Percentiles rank a stretch among this genome's conserved stretches.
phyloP scores from a whole-genome alignment of 2,113 vertebrate genomes.

The Lepidothrix coronata region DNA sequence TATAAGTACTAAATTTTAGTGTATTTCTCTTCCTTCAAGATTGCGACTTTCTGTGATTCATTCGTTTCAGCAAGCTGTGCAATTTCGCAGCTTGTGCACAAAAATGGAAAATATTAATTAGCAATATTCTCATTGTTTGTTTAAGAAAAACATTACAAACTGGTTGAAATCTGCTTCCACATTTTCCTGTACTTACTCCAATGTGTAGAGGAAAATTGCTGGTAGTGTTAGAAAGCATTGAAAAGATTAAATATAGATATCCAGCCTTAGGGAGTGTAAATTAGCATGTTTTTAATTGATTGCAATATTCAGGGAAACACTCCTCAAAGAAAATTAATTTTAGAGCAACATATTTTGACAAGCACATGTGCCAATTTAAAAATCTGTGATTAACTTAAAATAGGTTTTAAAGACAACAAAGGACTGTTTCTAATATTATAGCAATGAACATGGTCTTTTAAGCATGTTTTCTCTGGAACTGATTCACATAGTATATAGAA shows the following conservation, averaged over 20 bases:
- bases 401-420: constrained; percentile 23
- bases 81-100: constrained; percentile 64
- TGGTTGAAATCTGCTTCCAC: constrained; percentile 38
- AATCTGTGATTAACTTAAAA: constrained; percentile 39
- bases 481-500: neutral
- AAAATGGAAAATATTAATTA: constrained; percentile 72
- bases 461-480: constrained; percentile 4
- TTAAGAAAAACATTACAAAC: constrained; percentile 43
- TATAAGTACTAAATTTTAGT: neutral
- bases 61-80: constrained; percentile 36
- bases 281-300: constrained; percentile 64
- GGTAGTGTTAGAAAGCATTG: constrained; percentile 40
- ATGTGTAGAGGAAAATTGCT: neutral
- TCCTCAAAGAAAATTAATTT: constrained; percentile 62
- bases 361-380: constrained; percentile 24
- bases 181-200: constrained; percentile 33
- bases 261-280: constrained; percentile 37
- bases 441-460: neutral
- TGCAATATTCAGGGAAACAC: constrained; percentile 60
- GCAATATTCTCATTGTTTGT: constrained; percentile 63
- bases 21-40: neutral
- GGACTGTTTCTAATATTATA: neutral
- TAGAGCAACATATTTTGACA: constrained; percentile 51
- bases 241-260: constrained; percentile 60
- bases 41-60: constrained; percentile 5